Conservation (phyloP, 2,888 invertebrate genomes). For the Nebria salina region DNA sequence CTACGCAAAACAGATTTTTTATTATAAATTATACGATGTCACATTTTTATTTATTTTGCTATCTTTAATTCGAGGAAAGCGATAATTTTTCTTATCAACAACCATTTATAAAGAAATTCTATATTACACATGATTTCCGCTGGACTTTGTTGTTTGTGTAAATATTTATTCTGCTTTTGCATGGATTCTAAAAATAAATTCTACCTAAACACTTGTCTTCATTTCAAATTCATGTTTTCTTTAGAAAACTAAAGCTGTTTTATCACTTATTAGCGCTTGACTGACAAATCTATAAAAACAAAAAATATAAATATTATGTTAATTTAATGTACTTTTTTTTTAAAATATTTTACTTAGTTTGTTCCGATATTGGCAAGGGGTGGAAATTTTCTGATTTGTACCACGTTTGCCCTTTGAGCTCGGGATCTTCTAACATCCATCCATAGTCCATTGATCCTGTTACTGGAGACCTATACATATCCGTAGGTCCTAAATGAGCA, state of each 20-base stretch:
- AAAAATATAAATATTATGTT: constrained; percentile 29
- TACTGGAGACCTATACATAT: constrained; percentile 66
- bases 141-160: neutral
- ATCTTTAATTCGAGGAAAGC: neutral
- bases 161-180: constrained; percentile 7
- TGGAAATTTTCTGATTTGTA: constrained; percentile 59
- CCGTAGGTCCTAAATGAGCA: constrained; percentile 60
- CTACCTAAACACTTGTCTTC: neutral
- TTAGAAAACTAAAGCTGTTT: constrained; percentile 34
- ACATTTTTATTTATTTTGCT: neutral
- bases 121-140: neutral
- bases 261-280: constrained; percentile 51
- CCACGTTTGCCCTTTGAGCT: constrained; percentile 61
- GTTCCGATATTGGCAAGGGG: constrained; percentile 63
- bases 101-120: neutral
- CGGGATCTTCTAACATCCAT: constrained; percentile 65
- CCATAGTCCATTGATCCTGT: constrained; percentile 64
- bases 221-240: neutral
- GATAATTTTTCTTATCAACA: neutral
- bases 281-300: constrained; percentile 49
- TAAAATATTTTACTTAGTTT: constrained; percentile 47
- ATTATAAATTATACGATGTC: no score
- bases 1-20: neutral
- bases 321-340: constrained; percentile 3
- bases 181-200: neutral